Base-by-base conservation (phyloP, 2,113 vertebrate genomes). In the Triplophysa dalaica region DNA sequence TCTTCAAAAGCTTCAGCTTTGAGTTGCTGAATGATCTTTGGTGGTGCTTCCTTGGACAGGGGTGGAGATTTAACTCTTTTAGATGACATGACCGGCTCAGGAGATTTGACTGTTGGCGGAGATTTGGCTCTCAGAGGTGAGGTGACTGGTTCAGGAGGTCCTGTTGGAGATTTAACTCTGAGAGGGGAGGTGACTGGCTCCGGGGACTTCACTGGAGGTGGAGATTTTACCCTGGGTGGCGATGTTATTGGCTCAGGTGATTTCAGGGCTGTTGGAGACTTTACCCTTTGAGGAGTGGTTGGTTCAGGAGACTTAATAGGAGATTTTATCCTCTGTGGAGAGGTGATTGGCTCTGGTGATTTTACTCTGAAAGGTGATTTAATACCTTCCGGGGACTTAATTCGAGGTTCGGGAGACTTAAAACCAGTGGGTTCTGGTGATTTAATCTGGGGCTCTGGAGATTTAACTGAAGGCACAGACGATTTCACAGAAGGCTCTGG, bases 71-170 rank as follows among this genome's bases (percentile, higher is more conserved):
- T 90, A n/a, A 93, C 91, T 91, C 95, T 97, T 78, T 95, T 90
- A 0, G 87, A 92, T 81, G 92, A 88, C 74, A 90, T 89, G 45
- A 88, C 86, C 4, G 86, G 89, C 84, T 96, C 95, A 41, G 94
- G 85, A 84, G 93, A 91, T 78, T 92, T 89, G 41, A 76, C 73
- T 4, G 87, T 85, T 81, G 89, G 87, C 81, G 96, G 97, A 68
- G 97, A 96, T 87, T 93, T 99, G 64, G 95, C 90, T 86, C 89
- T 89, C 52, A 92, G 93, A 76, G 96, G 95, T 85, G 95, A 94
- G 78, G 92, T 94, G 73, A 89, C 70, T 77, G 93, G 93, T 80
- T 94, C 95, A 16, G 93, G 89, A 33, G 78, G 92, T 82, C 88
- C 75, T 65, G 87, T 58, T 66, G 90, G 90, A 21, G 94, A 85